Conservation (phyloP, 2,113 vertebrate genomes). For the Marmota flaviventris region DNA sequence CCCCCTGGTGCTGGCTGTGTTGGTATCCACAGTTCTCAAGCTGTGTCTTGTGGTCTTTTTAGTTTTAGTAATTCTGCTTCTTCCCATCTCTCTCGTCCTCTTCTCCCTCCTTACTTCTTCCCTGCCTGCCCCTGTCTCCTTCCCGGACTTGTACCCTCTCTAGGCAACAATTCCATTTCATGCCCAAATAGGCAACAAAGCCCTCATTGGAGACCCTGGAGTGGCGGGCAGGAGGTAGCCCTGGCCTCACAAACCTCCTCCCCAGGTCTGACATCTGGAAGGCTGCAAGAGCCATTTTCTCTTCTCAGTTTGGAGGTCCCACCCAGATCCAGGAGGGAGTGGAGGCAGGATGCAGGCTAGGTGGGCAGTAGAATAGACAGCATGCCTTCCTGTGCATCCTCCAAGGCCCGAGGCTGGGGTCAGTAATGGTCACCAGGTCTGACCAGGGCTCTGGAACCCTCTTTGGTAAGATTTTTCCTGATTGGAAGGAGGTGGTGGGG, state of each 20-base stretch:
- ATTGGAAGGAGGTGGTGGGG: not conserved
- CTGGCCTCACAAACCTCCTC: too few species aligned
- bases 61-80: constrained; percentile 52
- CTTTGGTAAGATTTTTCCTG: not conserved
- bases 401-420: not conserved
- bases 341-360: not conserved
- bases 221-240: not conserved
- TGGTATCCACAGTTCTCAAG: not conserved
- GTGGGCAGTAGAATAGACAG: not conserved
- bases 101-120: not conserved
- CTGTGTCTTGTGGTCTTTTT: constrained; percentile 34
- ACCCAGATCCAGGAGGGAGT: not conserved
- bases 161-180: not conserved
- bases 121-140: not conserved
- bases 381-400: not conserved
- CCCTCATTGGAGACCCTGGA: not conserved
- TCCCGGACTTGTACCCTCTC: not conserved
- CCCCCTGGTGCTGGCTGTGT: constrained; percentile 46
- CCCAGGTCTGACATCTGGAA: not conserved
- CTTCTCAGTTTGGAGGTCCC: not conserved
- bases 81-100: not conserved
- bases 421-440: not conserved
- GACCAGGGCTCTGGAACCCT: not conserved
- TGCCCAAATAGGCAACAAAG: not conserved
- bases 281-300: not conserved